These are phyloP conservation scores for Petrocephalus zakoni DNA, from an alignment of 2,113 vertebrate genomes.

Conservation along the genomic window DNA sequence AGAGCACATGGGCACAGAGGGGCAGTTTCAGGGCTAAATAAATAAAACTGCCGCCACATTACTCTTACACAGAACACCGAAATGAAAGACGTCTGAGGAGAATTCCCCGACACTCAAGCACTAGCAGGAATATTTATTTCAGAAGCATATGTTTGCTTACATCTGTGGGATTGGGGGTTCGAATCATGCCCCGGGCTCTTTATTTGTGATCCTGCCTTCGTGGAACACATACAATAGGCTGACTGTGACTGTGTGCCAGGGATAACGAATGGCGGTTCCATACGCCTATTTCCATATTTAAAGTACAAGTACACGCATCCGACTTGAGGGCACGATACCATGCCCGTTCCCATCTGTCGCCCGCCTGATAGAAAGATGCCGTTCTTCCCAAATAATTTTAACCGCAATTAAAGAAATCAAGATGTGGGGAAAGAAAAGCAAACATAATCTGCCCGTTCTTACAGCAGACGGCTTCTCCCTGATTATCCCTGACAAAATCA, in stretches of 20 bases:
- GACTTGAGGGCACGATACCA: background rate
- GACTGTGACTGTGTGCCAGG: background rate
- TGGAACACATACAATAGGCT: background rate
- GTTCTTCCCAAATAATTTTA: background rate
- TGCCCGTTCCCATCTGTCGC: background rate
- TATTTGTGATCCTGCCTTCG: background rate
- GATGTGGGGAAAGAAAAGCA: background rate
- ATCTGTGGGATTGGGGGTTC: background rate
- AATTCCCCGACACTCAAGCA: background rate
- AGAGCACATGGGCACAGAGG: background rate
- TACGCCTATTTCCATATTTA: background rate
- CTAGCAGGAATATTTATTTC: background rate
- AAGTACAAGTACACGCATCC: background rate
- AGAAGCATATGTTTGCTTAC: background rate
- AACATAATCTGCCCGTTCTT: background rate
- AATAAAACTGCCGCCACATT: background rate
- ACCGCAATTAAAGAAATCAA: background rate
- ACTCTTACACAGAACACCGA: background rate
- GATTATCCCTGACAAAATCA: background rate
- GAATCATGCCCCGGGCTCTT: background rate
- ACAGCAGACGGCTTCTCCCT: background rate
- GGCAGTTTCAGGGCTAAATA: background rate
- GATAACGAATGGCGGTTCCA: background rate
- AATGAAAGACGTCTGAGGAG: background rate
- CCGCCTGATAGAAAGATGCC: background rate